A percentile compares a stretch with the other conserved stretches of the same genome.
phyloP scores from a whole-genome alignment of 2,113 vertebrate species.

The Fregetta grallaria region DNA sequence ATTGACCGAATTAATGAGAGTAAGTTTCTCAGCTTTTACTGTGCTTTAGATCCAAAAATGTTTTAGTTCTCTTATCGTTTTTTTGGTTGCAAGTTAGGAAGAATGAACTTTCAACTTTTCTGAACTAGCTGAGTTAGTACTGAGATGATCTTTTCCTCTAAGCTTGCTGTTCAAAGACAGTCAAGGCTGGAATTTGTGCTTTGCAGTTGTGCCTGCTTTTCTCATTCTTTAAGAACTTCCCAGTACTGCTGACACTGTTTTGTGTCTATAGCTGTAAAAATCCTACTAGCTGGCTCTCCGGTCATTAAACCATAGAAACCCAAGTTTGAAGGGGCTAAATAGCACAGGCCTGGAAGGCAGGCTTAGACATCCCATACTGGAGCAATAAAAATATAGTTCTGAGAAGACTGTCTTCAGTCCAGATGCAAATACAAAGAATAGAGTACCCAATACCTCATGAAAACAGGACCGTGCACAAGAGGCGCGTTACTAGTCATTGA shows the following conservation, averaged over 20 bases:
- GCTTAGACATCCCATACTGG: neutral
- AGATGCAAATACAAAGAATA: neutral
- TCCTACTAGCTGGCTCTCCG: neutral
- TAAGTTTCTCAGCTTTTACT: neutral
- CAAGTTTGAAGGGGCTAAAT: neutral
- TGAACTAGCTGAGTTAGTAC: neutral
- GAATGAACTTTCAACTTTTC: neutral
- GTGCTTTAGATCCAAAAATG: neutral
- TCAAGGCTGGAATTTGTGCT: neutral
- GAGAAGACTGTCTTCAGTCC: neutral
- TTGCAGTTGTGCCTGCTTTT: neutral
- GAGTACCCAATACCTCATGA: neutral
- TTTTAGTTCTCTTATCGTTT: neutral
- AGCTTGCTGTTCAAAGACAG: neutral
- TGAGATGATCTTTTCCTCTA: neutral
- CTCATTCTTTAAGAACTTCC: neutral
- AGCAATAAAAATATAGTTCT: neutral
- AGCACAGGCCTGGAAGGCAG: neutral
- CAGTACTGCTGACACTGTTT: neutral
- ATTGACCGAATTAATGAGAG: neutral
- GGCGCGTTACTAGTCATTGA: neutral
- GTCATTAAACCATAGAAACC: neutral
- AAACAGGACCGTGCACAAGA: neutral
- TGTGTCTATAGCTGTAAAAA: neutral
- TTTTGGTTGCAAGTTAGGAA: neutral